Base-by-base conservation (phyloP, 2,888 invertebrate genomes). In the Anoplius nigerrimus region DNA sequence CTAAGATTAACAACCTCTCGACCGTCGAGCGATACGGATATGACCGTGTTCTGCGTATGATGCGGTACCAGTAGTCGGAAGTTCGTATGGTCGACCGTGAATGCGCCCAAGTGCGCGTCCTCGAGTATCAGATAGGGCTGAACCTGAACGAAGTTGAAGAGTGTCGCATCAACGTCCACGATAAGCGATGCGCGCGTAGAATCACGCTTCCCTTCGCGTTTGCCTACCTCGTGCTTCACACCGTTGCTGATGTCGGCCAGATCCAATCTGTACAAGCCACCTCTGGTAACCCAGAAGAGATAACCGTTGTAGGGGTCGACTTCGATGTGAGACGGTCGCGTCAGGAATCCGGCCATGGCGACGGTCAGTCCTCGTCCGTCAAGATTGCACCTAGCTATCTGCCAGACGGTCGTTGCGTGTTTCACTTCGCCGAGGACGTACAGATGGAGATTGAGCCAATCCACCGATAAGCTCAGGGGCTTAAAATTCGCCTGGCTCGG, bases 261-360 rank as follows among this genome's bases (percentile, higher is more conserved):
- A 83, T 96, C 96, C 20, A 95, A 87, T 42, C 95, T 91, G 86
- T 94, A 96, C 6, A 97, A 87, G 0, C 95, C 95, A 4, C 92
- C 92, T 34, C 91, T 90, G 24, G 87, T 88, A 3, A 92, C 92
- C 94, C 95, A 97, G 87, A 96, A 97, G 24, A 97, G 89, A 88
- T 94, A 97, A 92, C 98, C 98, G 87, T 98, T 98, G 82, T 95
- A 94, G 42, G 98, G 96, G 90, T 98, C 98, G 0, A 97, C 95
- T 90, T 96, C 94, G 77, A 98, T 92, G 82, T 96, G 95, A 64
- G 92, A 91, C 0, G 97, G 95, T 78, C 93, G 92, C 4, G 92
- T 91, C 60, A 91, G 90, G 64, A 97, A 91, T 0, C 94, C 94
- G 13, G 93, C 93, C 67, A 94, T 90, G 0, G 95, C 94, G 0